Evolutionary conservation across 2,797 vertebrate species (phyloP).

Genomic region (Nyctibius grandis): DNA sequence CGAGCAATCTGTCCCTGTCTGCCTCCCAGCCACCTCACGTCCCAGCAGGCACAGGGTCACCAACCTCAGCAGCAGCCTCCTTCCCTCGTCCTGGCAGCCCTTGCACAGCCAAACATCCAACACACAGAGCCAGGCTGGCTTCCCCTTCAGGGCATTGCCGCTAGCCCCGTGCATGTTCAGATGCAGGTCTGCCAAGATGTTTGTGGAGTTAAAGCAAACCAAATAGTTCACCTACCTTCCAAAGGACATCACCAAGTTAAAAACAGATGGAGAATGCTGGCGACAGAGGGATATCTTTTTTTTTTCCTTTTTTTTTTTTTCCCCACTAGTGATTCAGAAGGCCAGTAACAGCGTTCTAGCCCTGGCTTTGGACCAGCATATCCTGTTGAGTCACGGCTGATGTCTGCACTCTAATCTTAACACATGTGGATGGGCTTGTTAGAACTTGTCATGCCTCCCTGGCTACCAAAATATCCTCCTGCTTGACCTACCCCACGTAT

Average conservation of each 20-base stretch:
- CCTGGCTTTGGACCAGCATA: constrained; percentile 52
- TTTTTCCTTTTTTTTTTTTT: background rate
- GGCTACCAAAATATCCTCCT: constrained; percentile 63
- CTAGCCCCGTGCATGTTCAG: background rate
- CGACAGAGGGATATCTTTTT: background rate
- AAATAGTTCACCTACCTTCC: constrained; percentile 33
- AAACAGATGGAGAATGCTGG: constrained; percentile 58
- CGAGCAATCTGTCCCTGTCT: accelerated
- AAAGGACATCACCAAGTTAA: constrained; percentile 53
- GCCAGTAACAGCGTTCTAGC: constrained; percentile 12
- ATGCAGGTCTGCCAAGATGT: background rate
- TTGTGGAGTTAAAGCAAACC: constrained; percentile 30
- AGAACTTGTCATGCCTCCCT: constrained; percentile 60
- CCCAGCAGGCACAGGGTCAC: background rate
- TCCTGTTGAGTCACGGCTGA: constrained; percentile 71
- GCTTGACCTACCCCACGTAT: background rate
- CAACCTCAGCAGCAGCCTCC: background rate
- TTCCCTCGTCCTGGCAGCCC: background rate
- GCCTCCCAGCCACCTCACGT: background rate
- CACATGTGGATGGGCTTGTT: constrained; percentile 56
- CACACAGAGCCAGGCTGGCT: accelerated
- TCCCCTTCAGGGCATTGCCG: background rate
- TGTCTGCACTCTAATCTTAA: constrained; percentile 67
- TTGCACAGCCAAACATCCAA: background rate
- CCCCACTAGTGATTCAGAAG: constrained; percentile 68